phyloP scores from a whole-genome alignment of 1,140 invertebrate species.

The Meloidogyne exigua region DNA sequence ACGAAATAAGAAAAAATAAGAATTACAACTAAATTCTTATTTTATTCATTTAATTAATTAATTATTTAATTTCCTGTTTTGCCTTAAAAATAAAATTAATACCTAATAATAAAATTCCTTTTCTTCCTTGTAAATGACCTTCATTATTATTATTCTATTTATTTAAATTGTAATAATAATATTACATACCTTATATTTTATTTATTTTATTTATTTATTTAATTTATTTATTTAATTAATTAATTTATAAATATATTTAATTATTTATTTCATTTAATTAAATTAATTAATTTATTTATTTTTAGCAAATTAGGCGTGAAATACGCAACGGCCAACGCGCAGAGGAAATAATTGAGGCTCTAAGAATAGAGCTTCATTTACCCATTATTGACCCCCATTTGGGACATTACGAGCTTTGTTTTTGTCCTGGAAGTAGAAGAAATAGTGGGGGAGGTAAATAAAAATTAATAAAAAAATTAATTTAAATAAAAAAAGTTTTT shows the following conservation, averaged over 20 bases:
- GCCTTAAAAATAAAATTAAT: background rate
- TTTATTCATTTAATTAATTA: too few relatives aligned
- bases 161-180: background rate
- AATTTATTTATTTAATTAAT: background rate
- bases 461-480: background rate
- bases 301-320: constrained; percentile 50
- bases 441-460: constrained; percentile 1
- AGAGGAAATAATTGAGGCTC: constrained; percentile 38
- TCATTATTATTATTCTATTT: background rate
- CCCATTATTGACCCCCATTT: constrained; percentile 38
- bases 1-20: too few relatives aligned
- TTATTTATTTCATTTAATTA: background rate
- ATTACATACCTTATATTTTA: too few relatives aligned
- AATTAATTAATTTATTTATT: constrained; percentile 19
- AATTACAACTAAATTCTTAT: too few relatives aligned
- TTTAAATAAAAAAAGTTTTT: background rate
- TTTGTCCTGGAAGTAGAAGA: constrained; percentile 25
- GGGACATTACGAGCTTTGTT: constrained; percentile 41
- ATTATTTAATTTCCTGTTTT: background rate
- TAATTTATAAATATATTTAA: background rate
- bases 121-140: background rate
- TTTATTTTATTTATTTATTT: background rate
- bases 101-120: background rate
- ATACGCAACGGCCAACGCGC: constrained; percentile 40
- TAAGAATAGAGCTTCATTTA: constrained; percentile 38